Evolutionary conservation across 2,888 invertebrate genomes (phyloP), one percentile per base, ranked within the genome.

Genomic region (Cerceris ruficornis): DNA sequence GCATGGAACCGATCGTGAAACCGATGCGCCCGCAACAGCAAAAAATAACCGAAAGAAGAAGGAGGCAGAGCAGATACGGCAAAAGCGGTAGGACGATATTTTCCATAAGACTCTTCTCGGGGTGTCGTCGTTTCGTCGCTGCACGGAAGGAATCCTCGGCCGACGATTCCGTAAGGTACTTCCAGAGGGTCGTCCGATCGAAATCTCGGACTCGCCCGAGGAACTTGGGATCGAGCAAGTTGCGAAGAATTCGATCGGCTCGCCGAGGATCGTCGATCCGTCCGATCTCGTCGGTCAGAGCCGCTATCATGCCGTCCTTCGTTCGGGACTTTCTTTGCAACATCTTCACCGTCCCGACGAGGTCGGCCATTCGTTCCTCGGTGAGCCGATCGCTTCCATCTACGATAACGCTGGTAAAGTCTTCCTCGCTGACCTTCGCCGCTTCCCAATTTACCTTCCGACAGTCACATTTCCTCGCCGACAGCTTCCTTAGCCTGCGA

Each of bases 241-340:
- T 61, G 9, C 58, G 17, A 15, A 77, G 61, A 50, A 83, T 77
- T 65, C 75, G 65, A 13, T 50, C 55, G 9, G 62, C 73, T 17
- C 72, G 67, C 8, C 72, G 65, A 28, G 46, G 54, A 42, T 65
- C 68, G 7, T 54, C 58, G 9, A 13, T 59, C n/a, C 74, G 67
- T 43, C 69, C 77, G 43, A 86, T n/a, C 43, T 83, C 83, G 43
- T 86, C 77, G 6, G 82, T 73, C 41, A 87, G 50, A 2, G 76
- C 80, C 6, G 74, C 69, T 5, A 85, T 85, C 66, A 87, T 80
- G 14, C 74, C 74, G 13, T 84, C 84, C 59, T 87, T 85, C 28
- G 65, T 77, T 0, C 82, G 81, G 57, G 83, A 86, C 28, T 81
- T 83, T 8, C 50, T 65, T 50, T 85, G 83, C 14, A 86, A 50